These are phyloP conservation scores for Yasuhikotakia modesta DNA, from an alignment of 2,797 vertebrate species.

Conservation along the genomic window DNA sequence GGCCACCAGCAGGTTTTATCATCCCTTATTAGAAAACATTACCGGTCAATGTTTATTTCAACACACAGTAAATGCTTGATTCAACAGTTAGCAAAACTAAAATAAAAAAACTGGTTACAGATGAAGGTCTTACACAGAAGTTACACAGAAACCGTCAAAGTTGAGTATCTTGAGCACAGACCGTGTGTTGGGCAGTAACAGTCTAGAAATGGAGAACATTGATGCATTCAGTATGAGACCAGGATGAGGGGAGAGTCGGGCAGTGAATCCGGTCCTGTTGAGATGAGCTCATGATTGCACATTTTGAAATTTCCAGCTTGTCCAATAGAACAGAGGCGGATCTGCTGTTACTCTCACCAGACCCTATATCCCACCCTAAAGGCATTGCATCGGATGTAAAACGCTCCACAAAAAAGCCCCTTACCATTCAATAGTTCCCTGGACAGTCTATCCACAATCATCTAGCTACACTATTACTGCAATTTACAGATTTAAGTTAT, in stretches of 20 bases:
- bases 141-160: conserved; percentile 21
- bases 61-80: conserved; percentile 62
- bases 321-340: conserved; percentile 59
- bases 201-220: conserved; percentile 25
- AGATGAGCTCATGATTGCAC: conserved; percentile 56
- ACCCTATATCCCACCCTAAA: conserved; percentile 2
- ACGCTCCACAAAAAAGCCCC: conserved; percentile 40
- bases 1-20: conserved; percentile 76
- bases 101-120: conserved; percentile 48
- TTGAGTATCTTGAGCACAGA: conserved; percentile 64
- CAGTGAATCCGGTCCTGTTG: conserved; percentile 32
- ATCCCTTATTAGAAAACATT: conserved; percentile 69
- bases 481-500: conserved; percentile 62
- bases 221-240: conserved; percentile 6
- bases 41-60: conserved; percentile 57
- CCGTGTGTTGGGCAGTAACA: conserved; percentile 42
- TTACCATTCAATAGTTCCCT: conserved; percentile 44
- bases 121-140: conserved; percentile 52
- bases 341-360: conserved; percentile 17
- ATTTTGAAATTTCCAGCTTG: conserved; percentile 61
- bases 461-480: conserved; percentile 53
- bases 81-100: conserved; percentile 59
- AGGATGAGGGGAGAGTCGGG: conserved; percentile 40
- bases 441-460: conserved; percentile 45
- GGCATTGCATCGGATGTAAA: conserved; percentile 13